Conservation (phyloP, 2,888 invertebrate species). For the Julus scanicus region DNA sequence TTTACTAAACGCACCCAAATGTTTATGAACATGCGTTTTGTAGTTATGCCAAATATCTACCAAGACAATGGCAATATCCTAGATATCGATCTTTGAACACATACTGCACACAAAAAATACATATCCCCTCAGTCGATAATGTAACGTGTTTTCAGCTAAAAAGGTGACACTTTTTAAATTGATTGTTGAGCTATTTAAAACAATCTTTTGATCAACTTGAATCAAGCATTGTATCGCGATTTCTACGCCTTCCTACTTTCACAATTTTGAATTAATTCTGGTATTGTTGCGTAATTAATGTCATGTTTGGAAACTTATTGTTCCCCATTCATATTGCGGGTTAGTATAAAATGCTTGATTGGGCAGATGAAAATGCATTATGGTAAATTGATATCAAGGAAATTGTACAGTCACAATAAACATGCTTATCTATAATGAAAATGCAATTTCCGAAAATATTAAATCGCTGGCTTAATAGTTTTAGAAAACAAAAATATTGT, state of each 20-base stretch:
- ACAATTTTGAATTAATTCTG: neutral
- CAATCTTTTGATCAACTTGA: neutral
- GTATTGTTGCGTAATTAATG: neutral
- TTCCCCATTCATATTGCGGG: neutral
- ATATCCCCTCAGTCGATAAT: neutral
- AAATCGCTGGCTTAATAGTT: neutral
- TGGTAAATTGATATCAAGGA: neutral
- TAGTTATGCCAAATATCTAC: neutral
- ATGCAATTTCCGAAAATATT: slow-evolving; percentile 14
- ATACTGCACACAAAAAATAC: neutral
- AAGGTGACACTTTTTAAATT: slow-evolving; percentile 1
- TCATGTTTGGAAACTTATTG: neutral
- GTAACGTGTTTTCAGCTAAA: neutral
- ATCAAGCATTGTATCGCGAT: neutral
- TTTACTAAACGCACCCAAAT: no score
- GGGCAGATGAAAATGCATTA: neutral
- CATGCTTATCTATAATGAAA: neutral
- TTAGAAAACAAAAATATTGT: neutral
- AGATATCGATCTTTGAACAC: neutral
- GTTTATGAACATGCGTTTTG: neutral
- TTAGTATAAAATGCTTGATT: neutral
- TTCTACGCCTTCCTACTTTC: neutral
- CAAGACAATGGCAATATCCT: neutral
- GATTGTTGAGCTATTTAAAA: neutral
- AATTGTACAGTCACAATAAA: neutral